These are phyloP conservation scores for Spongilla lacustris DNA, from an alignment of 37 sponge, comb jelly and placozoan genomes.

Conservation along the genomic window DNA sequence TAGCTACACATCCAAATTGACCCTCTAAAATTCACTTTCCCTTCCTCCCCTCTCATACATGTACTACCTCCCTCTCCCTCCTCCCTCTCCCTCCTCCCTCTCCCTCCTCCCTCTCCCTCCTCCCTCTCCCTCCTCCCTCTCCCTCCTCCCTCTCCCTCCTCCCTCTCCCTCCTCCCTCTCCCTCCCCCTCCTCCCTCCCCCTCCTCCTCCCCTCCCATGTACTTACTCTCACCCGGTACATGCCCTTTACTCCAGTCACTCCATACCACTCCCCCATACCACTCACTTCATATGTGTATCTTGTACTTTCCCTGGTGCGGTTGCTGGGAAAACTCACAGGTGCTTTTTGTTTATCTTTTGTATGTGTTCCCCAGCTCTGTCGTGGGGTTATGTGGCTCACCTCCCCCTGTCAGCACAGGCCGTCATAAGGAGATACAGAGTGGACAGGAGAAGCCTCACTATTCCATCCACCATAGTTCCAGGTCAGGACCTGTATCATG, in stretches of 20 bases:
- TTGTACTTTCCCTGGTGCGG: not conserved
- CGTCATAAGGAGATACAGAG: constrained; percentile 23
- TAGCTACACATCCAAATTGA: too few species aligned
- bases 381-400: constrained; percentile 51
- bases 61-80: constrained; percentile 13
- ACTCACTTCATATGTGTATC: not conserved
- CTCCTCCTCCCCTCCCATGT: not conserved
- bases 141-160: not conserved
- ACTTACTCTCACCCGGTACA: too few species aligned
- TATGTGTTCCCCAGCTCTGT: constrained; percentile 26
- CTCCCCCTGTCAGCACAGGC: constrained; percentile 33
- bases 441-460: constrained; percentile 45
- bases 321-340: too few species aligned
- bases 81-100: not conserved
- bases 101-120: not conserved
- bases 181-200: not conserved
- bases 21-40: too few species aligned
- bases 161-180: too few species aligned
- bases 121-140: too few species aligned
- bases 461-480: constrained; percentile 41
- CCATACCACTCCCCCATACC: not conserved
- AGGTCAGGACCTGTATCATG: too few species aligned
- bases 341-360: too few species aligned
- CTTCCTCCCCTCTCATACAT: too few species aligned
- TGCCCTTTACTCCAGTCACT: too few species aligned